Evolutionary conservation across 1,140 invertebrate species (phyloP), one percentile per base, ranked within the genome.

Genomic region (Chironomus striatipennis): DNA sequence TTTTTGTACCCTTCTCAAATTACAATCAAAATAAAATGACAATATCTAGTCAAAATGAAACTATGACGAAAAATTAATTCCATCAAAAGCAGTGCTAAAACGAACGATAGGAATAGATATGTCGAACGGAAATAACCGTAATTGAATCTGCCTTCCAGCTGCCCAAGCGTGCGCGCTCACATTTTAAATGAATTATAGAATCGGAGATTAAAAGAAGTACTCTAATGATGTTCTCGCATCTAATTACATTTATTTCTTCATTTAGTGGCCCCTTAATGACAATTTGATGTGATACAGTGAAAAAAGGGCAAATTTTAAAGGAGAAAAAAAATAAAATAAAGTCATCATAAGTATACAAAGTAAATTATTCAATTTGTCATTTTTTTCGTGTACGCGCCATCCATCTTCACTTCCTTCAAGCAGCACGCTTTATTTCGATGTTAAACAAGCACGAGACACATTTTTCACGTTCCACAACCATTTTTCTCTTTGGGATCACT

Each of bases 311-410:
- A 34, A 34, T 2, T 34, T 34, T 34, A 34, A 34, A 34, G 24
- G 24, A 34, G 24, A 34, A 21, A n/a, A 20, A 21, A 67, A 67
- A 70, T 67, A 17, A 70, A 34, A 70, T 70, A 20, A 17, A 70
- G 65, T 21, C 65, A 34, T 34, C 24, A 70, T 70, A 70, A 70
- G 20, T 17, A 21, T 7, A 57, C 47, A 70, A 70, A 21, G 65
- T 70, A 70, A 70, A 70, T 70, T 70, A 70, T 70, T 70, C 65
- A 70, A 70, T 70, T 70, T 70, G 65, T 70, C 65, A 70, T 57
- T 57, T 57, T 57, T 57, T n/a, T n/a, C 15, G 47, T 57, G 47
- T 57, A 57, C 47, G n/a, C 47, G n/a, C 12, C 12, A 57, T 57
- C 12, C 47, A 57, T 57, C 47, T 57, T 47, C 43, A n/a, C 47